Conservation (phyloP, 2,113 vertebrate genomes). For the Apteryx owenii region DNA sequence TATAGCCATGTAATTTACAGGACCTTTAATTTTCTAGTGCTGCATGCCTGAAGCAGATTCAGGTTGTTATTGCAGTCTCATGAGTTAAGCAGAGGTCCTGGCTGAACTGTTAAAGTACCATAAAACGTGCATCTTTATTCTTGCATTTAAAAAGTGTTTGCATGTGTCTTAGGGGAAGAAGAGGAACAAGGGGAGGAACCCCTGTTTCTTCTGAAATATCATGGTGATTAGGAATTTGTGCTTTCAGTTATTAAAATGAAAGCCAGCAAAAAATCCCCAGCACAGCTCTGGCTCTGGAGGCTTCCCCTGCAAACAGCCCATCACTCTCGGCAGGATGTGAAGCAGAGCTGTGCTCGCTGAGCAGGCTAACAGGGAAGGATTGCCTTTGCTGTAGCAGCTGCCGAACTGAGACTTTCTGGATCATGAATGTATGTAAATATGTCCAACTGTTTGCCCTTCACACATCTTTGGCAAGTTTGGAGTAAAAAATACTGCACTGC, state of each 20-base stretch:
- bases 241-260: background rate
- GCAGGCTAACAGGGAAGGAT: constrained; percentile 39
- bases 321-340: background rate
- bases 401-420: constrained; percentile 65
- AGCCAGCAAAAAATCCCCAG: background rate
- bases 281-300: background rate
- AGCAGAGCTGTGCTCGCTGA: background rate
- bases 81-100: constrained; percentile 32
- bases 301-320: background rate
- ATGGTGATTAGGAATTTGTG: background rate
- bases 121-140: constrained; percentile 49
- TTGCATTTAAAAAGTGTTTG: background rate
- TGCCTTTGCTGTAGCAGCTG: constrained; percentile 45
- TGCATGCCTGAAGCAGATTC: constrained; percentile 67
- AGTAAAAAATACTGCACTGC: constrained; percentile 70
- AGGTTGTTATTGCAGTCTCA: constrained; percentile 42
- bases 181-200: background rate
- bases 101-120: constrained; percentile 15
- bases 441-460: constrained; percentile 75
- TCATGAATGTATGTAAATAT: constrained; percentile 70
- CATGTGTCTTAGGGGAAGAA: background rate
- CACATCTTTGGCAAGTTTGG: constrained; percentile 69
- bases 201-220: background rate
- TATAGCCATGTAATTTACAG: constrained; percentile 71
- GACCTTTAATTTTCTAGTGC: constrained; percentile 72